Percentiles rank a stretch among this genome's conserved stretches.
Evolutionary conservation across 1,140 invertebrate genomes (phyloP).

Genomic region (Formica exsecta): DNA sequence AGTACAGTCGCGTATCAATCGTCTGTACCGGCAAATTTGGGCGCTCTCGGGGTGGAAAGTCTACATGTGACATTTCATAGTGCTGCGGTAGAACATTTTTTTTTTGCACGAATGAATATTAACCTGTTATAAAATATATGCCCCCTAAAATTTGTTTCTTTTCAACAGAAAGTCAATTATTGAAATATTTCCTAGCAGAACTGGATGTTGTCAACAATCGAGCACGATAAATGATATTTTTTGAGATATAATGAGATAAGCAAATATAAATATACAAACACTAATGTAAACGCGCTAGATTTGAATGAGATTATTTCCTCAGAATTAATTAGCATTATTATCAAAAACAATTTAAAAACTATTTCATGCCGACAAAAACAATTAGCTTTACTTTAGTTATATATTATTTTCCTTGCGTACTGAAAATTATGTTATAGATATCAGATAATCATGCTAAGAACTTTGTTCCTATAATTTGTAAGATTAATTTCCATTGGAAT

Average conservation of each 20-base stretch:
- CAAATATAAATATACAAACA: background rate
- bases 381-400: background rate
- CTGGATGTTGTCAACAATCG: background rate
- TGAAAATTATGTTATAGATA: conserved; percentile 9
- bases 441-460: background rate
- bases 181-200: conserved; percentile 13
- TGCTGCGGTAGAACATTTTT: background rate
- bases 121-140: background rate
- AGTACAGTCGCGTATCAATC: conserved; percentile 46
- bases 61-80: background rate
- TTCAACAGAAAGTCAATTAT: conserved; percentile 44
- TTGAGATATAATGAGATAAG: background rate
- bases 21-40: conserved; percentile 9
- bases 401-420: background rate
- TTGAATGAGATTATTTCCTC: conserved; percentile 12
- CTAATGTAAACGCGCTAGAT: background rate
- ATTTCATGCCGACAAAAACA: background rate
- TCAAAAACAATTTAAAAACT: background rate
- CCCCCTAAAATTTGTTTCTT: background rate
- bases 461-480: background rate
- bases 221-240: conserved; percentile 34
- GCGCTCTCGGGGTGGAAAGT: background rate
- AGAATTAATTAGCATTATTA: conserved; percentile 32
- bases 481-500: conserved; percentile 40
- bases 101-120: no score